Evolutionary conservation across 2,888 invertebrate species (phyloP), one percentile per base, ranked within the genome.

Genomic region (Nomada flava): DNA sequence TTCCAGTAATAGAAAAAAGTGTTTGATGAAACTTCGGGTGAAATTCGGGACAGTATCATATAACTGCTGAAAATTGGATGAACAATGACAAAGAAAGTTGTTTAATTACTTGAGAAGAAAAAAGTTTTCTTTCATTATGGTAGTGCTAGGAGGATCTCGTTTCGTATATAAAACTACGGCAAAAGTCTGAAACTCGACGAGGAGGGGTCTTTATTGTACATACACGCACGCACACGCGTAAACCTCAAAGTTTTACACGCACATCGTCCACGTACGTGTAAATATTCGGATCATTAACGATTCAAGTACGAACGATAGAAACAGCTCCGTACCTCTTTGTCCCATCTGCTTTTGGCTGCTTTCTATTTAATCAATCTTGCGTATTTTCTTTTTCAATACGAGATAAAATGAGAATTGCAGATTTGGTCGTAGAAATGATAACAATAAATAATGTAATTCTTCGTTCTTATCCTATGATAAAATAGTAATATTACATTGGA

Each of bases 181-280:
- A 55, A 52, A 69, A 57, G 57, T 23, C 47, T 67, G 47, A 18
- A 67, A 63, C 29, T 26, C 57, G 29, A 20, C 42, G 68, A 67
- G 13, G 62, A 59, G 71, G 81, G 62, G 80, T 82, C 74, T 67
- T 70, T 53, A 29, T 18, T 55, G 67, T 57, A 72, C 62, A 52
- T 57, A 67, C 75, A 60, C 60, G 57, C 78, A 72, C 44, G 65
- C 82, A 72, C 75, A 76, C 57, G 18, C 77, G 59, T 59, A 62
- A 59, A 44, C 20, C 44, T 70, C 47, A 63, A 64, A 77, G 69
- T 67, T 71, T 55, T 26, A 50, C 70, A 82, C 71, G 74, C 83
- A 78, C 74, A 83, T 76, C 77, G 83, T 78, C 74, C 83, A 83
- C 50, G 74, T 77, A 82, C 62, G 80, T 75, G 73, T 70, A 85